Conservation (phyloP, 2,888 invertebrate species). For the Vannuccia rotundouncinata region DNA sequence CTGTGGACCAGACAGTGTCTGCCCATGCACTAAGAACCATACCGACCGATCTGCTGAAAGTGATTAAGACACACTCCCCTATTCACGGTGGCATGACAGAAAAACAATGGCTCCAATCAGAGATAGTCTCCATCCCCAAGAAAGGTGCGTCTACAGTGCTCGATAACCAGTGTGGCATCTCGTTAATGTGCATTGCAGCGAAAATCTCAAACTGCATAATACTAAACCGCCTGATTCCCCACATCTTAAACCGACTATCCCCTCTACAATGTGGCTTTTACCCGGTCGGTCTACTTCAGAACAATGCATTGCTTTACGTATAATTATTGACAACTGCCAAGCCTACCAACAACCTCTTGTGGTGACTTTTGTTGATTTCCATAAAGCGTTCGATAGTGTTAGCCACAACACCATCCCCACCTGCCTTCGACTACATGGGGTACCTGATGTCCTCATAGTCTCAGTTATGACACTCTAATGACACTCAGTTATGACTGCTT, state of each 20-base stretch:
- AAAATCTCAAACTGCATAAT: constrained; percentile 9
- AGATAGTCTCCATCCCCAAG: not conserved
- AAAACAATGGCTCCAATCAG: not conserved
- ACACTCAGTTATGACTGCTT: not conserved
- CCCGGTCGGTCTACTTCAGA: not conserved
- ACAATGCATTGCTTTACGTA: not conserved
- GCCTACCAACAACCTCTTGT: not conserved
- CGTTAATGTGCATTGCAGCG: constrained; percentile 14
- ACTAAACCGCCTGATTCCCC: not conserved
- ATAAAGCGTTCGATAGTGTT: not conserved
- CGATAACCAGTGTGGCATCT: constrained; percentile 18
- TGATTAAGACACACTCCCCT: not conserved
- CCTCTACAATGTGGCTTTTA: not conserved
- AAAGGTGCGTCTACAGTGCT: not conserved
- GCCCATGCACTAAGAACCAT: too few species aligned
- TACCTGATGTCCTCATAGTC: not conserved
- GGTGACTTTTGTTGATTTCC: not conserved
- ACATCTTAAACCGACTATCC: constrained; percentile 20
- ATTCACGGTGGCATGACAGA: not conserved
- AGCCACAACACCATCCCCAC: not conserved
- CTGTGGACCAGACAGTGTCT: not conserved
- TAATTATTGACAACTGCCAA: not conserved
- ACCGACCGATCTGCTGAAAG: not conserved
- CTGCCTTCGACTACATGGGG: not conserved
- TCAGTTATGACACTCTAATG: not conserved